Conservation (phyloP, 2,797 vertebrate genomes). For the Sebastolobus alascanus region DNA sequence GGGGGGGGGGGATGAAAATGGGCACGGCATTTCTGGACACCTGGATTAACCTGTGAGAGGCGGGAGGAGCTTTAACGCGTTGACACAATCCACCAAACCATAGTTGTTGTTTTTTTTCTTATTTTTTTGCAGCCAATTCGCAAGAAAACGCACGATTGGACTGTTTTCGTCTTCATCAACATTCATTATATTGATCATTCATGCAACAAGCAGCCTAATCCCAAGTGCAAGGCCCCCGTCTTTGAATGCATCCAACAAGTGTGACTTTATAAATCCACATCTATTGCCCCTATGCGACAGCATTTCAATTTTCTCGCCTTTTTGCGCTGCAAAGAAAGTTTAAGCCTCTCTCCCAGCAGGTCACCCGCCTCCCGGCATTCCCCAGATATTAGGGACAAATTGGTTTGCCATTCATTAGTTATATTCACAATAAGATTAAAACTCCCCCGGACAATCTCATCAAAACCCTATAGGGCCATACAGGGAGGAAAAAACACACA, state of each 20-base stretch:
- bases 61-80: background rate
- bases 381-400: constrained; percentile 91
- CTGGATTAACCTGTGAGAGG: constrained; percentile 65
- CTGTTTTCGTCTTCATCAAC: constrained; percentile 47
- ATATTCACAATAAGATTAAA: constrained; percentile 92
- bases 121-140: constrained; percentile 1
- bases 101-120: background rate
- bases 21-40: constrained; percentile 49
- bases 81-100: constrained; percentile 30
- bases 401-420: constrained; percentile 93
- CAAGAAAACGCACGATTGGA: constrained; percentile 37
- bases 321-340: constrained; percentile 76
- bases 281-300: constrained; percentile 49
- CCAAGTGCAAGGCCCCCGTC: constrained; percentile 35
- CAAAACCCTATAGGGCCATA: constrained; percentile 77
- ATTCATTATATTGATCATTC: constrained; percentile 65
- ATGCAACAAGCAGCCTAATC: constrained; percentile 65
- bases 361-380: constrained; percentile 82
- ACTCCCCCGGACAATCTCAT: constrained; percentile 88
- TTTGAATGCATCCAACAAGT: constrained; percentile 76
- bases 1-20: too few relatives aligned
- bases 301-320: constrained; percentile 82
- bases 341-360: constrained; percentile 75
- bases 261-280: constrained; percentile 74
- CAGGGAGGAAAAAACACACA: constrained; percentile 69